Base-by-base conservation (phyloP, 2,113 vertebrate species). In the Empidonax traillii region DNA sequence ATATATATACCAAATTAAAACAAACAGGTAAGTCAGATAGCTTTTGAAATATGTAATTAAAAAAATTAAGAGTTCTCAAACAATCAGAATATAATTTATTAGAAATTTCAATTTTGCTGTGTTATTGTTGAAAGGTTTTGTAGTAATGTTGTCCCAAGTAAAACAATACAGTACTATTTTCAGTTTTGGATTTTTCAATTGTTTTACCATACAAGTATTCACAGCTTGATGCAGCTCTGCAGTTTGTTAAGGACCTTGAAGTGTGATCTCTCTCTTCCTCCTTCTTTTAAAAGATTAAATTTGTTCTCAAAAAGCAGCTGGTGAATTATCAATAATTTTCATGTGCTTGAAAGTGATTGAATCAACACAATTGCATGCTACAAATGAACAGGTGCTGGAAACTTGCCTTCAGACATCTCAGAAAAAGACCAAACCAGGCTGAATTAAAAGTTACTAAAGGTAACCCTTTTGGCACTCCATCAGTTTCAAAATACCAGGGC, bases 291-390 rank as follows among this genome's bases (percentile, higher is more conserved):
- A 88, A 91, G n/a, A 83, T 49, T 37, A 93, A 53, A 84, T 90
- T 91, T 85, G 5, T 68, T 93, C 66, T 67, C 47, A 31, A 89
- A 90, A 96, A 75, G 44, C 88, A 97, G 84, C 52, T 95, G 88
- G 56, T 84, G 47, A 94, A 96, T 85, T 96, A 91, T 52, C 90
- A 91, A 41, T 91, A 75, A 89, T 91, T 94, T 96, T 84, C 66
- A 65, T 65, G 59, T 62, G 4, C 58, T 93, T 31, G 5, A 91
- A 96, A 85, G 25, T 90, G 68, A 84, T 84, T 92, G 74, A 92
- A 93, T 87, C 83, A 92, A 84, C 61, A 63, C 63, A 89, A 95
- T 92, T 77, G 33, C 44, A 67, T n/a, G 8, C 47, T 87, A 71
- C 22, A 90, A 93, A 86, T 77, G 62, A 94, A 85, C 82, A 94